Percentiles rank a stretch among this genome's conserved stretches.
These are phyloP conservation scores for Drosophila limbata DNA, from an alignment of 2,888 invertebrate genomes.

Conservation along the genomic window DNA sequence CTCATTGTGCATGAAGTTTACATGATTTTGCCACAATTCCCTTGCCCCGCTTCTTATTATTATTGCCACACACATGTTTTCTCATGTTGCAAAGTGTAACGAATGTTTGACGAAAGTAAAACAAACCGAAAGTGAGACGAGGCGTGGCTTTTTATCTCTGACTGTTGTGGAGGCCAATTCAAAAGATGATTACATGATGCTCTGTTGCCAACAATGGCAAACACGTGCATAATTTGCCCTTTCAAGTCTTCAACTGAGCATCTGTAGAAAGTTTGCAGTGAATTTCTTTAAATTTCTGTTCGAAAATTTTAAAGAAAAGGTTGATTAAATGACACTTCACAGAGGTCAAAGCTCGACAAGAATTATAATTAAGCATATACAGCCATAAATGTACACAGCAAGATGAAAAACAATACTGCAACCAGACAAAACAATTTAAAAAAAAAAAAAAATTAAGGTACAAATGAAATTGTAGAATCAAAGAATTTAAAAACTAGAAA, in stretches of 20 bases:
- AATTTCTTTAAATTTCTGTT: constrained; percentile 3
- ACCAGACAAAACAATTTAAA: not conserved
- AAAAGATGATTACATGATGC: constrained; percentile 38
- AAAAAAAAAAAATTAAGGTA: no score
- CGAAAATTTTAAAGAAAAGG: not conserved
- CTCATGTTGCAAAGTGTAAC: constrained; percentile 51
- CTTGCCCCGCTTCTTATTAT: constrained; percentile 38
- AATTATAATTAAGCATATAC: not conserved
- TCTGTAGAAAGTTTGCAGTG: constrained; percentile 5
- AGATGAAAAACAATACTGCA: not conserved
- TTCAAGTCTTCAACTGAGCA: not conserved
- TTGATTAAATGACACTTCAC: no score
- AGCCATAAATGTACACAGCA: not conserved
- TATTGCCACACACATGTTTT: constrained; percentile 52
- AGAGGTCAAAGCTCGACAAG: not conserved
- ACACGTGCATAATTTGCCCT: constrained; percentile 29
- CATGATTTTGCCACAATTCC: constrained; percentile 54
- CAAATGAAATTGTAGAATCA: no score
- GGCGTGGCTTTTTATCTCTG: constrained; percentile 21
- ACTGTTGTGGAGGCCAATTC: not conserved
- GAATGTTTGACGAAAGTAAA: constrained; percentile 38
- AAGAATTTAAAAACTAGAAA: no score
- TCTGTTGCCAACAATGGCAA: constrained; percentile 15
- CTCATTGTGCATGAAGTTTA: constrained; percentile 79
- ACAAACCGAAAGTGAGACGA: constrained; percentile 40